Base-by-base conservation (phyloP, 2,113 vertebrate species). In the Rhea pennata region DNA sequence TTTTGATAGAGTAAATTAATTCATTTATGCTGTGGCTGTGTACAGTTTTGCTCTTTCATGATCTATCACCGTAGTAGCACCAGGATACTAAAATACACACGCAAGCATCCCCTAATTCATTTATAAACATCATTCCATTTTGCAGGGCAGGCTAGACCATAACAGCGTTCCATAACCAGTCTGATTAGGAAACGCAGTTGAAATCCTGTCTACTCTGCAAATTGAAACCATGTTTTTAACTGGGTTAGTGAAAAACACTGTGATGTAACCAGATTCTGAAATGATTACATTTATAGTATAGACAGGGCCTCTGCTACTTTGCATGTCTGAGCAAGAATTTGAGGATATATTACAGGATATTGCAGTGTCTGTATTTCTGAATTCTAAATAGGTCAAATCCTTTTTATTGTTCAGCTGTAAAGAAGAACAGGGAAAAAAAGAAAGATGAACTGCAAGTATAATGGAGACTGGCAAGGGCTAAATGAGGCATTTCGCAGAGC, bases 271-370 rank as follows among this genome's bases (percentile, higher is more conserved):
- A 84, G 81, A 90, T 86, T 94, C 72, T 91, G 53, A 91, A 89
- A 88, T 1, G 3, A 90, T 74, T 93, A 88, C 80, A 91, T 91
- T 93, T 82, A 92, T 87, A 95, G 48, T 92, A 96, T 90, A 90
- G 87, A 86, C 77, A 84, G 54, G 83, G 78, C 19, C 78, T 92
- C 67, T 87, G 53, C 81, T 95, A 42, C 59, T 94, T 91, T 92
- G 72, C 93, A 94, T 88, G 93, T 92, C 93, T 92, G 92, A 96
- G 72, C 92, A 95, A 95, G 88, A 92, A 93, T 93, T 44, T 65
- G 64, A 73, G 82, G 96, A 96, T 95, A 84, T 90, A 84, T 84
- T 86, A 93, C 95, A 97, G 96, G 96, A 97, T 96, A 96, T 93
- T 95, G 91, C 92, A 88, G 31, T 70, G 87, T 96, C 90, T 95